Conservation (phyloP, 2,888 invertebrate species). For the Drosophila mimetica region DNA sequence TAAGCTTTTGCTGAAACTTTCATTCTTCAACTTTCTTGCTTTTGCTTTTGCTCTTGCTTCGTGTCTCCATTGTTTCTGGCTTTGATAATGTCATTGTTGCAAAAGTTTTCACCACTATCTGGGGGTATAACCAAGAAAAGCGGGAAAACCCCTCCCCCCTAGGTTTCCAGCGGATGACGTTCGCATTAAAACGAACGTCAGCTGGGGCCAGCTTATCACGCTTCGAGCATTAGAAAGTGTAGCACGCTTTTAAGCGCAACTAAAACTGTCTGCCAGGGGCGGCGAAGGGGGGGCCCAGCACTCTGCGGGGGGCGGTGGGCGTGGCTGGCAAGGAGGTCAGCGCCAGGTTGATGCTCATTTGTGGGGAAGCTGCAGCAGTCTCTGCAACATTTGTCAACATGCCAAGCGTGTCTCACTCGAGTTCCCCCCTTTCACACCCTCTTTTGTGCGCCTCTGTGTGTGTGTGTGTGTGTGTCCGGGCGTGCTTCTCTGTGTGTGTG, state of each 20-base stretch:
- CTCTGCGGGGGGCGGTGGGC: too few species aligned
- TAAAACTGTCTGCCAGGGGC: slow-evolving; percentile 58
- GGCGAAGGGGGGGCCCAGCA: neutral
- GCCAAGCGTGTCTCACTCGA: slow-evolving; percentile 70
- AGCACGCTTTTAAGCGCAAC: slow-evolving; percentile 72
- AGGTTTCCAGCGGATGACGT: slow-evolving; percentile 60
- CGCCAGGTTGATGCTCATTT: slow-evolving; percentile 73
- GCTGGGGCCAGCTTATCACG: slow-evolving; percentile 58
- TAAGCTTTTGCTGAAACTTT: slow-evolving; percentile 39
- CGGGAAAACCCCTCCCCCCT: neutral
- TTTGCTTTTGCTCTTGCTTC: slow-evolving; percentile 1
- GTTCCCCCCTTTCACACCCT: slow-evolving; percentile 33
- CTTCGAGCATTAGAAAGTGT: slow-evolving; percentile 69
- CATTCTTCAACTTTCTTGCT: slow-evolving; percentile 31
- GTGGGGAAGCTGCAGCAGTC: slow-evolving; percentile 51
- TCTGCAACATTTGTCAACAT: slow-evolving; percentile 78
- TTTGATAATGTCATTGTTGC: slow-evolving; percentile 66
- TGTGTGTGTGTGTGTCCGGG: slow-evolving; percentile 19
- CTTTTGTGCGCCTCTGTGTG: slow-evolving; percentile 24
- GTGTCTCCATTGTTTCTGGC: slow-evolving; percentile 28
- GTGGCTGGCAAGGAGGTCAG: slow-evolving; percentile 58
- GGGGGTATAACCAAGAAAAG: neutral
- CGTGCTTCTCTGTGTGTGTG: slow-evolving; percentile 37
- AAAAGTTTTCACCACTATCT: slow-evolving; percentile 53
- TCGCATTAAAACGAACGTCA: slow-evolving; percentile 77